Base-by-base conservation (phyloP, 2,797 vertebrate genomes). In the Sphaeramia orbicularis region DNA sequence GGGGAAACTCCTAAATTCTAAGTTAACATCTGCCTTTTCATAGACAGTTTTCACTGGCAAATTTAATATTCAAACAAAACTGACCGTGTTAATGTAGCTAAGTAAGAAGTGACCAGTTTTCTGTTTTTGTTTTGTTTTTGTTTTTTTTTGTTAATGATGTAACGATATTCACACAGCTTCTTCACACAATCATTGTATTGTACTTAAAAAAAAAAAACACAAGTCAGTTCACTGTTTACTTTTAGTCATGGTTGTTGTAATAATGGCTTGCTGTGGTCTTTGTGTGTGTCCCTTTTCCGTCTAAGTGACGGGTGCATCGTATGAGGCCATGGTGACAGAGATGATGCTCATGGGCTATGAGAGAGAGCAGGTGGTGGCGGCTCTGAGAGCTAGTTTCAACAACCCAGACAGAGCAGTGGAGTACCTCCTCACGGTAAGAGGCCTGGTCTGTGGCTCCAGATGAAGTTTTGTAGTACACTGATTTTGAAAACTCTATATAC, bases 321-420 rank as follows among this genome's bases (percentile, higher is more conserved):
- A 99, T 7, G 98, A 99, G 76, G 96, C 97, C 83, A 97, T 99
- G 97, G 97, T 99, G 83, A 96, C 95, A 4, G 98, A 99, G 91
- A 99, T 99, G 91, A 98, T 99, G 97, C 95, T 97, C 49, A 99
- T 99, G 96, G 98, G 98, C 38, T 99, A 98, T 24, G 97, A 97
- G 82, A 93, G 96, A 79, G 96, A 98, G 65, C 95, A 96, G 90
- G 98, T 99, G 71, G 96, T 96, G 71, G 95, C 96, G 0, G 97
- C 98, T 2, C 88, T 99, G 82, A 94, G 97, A 81, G 98, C 96
- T 56, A 99, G 98, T 90, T 99, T 96, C 92, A 99, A 99, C 94
- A 99, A 99, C 81, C 98, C 98, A 40, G 97, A 99, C 93, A 94
- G 98, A 90, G 98, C 98, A 0, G 96, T 99, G 90, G 98, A 99